Conservation (phyloP, 2,113 vertebrate species). For the Halcyon malimbica region DNA sequence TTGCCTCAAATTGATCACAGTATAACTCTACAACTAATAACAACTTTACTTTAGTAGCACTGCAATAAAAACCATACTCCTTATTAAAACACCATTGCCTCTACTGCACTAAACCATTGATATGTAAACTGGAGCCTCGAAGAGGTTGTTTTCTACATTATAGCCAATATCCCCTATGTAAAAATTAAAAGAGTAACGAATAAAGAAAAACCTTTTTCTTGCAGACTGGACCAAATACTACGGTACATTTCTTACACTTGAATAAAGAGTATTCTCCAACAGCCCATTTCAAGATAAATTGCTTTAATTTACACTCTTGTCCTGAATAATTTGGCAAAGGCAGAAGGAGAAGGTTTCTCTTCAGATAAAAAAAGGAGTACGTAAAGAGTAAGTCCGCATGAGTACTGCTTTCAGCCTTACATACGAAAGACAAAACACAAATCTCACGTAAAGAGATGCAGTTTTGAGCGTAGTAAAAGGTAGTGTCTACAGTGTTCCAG, state of each 20-base stretch:
- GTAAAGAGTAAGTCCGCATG: neutral
- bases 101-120: neutral
- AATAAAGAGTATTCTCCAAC: constrained; percentile 72
- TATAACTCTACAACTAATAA: neutral
- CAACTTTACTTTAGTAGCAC: neutral
- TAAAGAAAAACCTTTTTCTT: constrained; percentile 41
- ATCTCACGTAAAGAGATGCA: neutral
- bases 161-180: neutral
- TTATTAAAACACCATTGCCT: neutral
- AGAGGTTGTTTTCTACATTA: neutral
- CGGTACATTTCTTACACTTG: constrained; percentile 72
- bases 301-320: constrained; percentile 76
- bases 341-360: constrained; percentile 56
- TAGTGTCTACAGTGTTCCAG: neutral
- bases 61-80: neutral
- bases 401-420: neutral
- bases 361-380: constrained; percentile 22
- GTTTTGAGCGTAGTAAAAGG: neutral
- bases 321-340: constrained; percentile 65
- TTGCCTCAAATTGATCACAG: neutral
- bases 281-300: constrained; percentile 72
- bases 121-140: neutral
- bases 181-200: neutral
- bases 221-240: constrained; percentile 65
- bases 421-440: neutral